Percentiles rank a stretch among this genome's conserved stretches.
Conservation (phyloP, 2,113 vertebrate genomes). For the Halcyon senegalensis region DNA sequence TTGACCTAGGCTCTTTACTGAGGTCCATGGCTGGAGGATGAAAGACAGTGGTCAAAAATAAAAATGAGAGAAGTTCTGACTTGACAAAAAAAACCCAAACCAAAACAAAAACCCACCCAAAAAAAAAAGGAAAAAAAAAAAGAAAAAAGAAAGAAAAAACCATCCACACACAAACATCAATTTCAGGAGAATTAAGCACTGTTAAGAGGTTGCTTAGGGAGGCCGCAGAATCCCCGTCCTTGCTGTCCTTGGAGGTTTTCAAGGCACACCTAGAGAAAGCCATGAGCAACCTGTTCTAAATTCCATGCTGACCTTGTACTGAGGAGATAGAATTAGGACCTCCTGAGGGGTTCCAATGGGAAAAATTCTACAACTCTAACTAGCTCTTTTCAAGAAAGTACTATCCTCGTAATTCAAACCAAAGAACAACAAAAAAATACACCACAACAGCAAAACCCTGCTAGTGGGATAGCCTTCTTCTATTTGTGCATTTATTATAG, state of each 20-base stretch:
- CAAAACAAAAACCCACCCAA: no score
- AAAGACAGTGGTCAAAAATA: not conserved
- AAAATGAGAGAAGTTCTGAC: not conserved
- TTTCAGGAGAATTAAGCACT: not conserved
- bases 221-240: not conserved
- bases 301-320: not conserved
- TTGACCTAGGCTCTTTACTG: not conserved
- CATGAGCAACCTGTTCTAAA: not conserved
- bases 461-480: not conserved
- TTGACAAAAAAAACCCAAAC: not conserved
- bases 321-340: not conserved
- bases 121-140: no score
- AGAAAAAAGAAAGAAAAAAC: not conserved
- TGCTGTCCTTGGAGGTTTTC: not conserved
- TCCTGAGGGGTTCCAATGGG: not conserved
- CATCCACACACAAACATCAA: not conserved
- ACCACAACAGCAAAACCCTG: not conserved
- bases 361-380: not conserved
- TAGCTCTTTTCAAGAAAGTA: not conserved
- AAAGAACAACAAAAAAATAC: not conserved
- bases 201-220: not conserved
- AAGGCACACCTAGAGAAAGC: not conserved
- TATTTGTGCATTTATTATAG: not conserved
- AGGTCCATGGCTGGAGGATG: not conserved
- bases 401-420: not conserved